Evolutionary conservation across 2,797 vertebrate genomes (phyloP), one percentile per base, ranked within the genome.

Genomic region (Poeciliopsis infans): DNA sequence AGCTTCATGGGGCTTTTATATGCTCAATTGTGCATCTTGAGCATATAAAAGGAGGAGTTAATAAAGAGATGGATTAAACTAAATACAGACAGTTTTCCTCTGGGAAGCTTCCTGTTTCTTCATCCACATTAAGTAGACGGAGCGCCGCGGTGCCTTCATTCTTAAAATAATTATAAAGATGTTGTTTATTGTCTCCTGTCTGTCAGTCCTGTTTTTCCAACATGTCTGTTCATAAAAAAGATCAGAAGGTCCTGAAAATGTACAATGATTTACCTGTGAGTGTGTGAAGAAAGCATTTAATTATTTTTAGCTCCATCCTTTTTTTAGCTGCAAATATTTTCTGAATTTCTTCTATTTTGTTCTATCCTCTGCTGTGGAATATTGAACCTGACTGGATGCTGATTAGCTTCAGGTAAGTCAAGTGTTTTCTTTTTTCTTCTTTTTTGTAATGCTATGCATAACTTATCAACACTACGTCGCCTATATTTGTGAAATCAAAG

Each of bases 351-450:
- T 77, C 15, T 83, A 20, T 76, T 7, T 78, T 33, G 64, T 20
- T 82, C 43, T 61, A 64, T 59, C 77, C 39, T 16, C 68, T 10
- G 15, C 69, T 76, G 28, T 23, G 18, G 70, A 85, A 74, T 73
- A 2, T 31, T 79, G 79, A 69, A 72, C 5, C 2, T 23, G 72
- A 45, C 57, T 92, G 91, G 80, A 77, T 85, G 74, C 83, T 88
- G 70, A 90, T 86, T 93, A 98, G 97, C 94, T 97, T 91, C 96
- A 97, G 97, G 96, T 98, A 96, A 89, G 47, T 93, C 87, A 79
- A 13, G 3, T 41, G 18, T 23, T 23, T 41, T 66, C 20, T 12
- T 68, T 41, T 61, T 13, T 23, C 51, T 13, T 45, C 43, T 46
- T 28, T 61, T 61, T 31, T 61, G 28, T 33, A 28, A 61, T 5